A percentile compares a stretch with the other conserved stretches of the same genome.
Evolutionary conservation across 1,140 invertebrate genomes (phyloP).

Genomic region (Hylaeus volcanicus): DNA sequence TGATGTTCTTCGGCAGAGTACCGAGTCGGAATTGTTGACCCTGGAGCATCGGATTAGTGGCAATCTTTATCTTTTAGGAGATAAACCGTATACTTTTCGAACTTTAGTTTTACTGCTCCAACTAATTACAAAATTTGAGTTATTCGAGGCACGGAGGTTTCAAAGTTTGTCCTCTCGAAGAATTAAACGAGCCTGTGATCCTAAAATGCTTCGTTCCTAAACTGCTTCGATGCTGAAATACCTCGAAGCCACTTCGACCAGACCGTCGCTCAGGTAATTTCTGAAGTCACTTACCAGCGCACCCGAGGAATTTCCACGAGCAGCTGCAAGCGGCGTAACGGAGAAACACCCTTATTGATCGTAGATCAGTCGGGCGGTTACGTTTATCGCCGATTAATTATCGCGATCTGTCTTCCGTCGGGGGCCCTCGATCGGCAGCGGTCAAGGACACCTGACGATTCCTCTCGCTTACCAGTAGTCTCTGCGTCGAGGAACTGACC

Average conservation of each 20-base stretch:
- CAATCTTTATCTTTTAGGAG: too few relatives aligned
- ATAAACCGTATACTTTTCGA: too few relatives aligned
- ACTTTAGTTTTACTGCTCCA: too few relatives aligned
- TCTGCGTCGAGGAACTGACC: constrained; percentile 43
- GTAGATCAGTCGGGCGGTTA: constrained; percentile 19
- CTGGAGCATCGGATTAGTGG: neutral
- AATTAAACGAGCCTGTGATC: too few relatives aligned
- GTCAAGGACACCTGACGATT: constrained; percentile 61
- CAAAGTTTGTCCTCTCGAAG: too few relatives aligned
- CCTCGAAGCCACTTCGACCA: too few relatives aligned
- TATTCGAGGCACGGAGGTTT: too few relatives aligned
- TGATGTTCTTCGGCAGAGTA: too few relatives aligned
- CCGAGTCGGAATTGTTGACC: neutral
- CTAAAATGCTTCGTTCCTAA: too few relatives aligned
- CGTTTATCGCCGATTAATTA: constrained; percentile 57
- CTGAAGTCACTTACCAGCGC: neutral
- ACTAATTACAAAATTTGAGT: too few relatives aligned
- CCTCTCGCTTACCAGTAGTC: constrained; percentile 34
- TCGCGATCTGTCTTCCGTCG: constrained; percentile 14
- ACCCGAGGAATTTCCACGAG: neutral
- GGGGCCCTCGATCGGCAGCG: constrained; percentile 38
- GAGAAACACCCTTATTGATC: neutral
- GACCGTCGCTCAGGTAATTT: neutral
- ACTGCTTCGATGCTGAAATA: too few relatives aligned
- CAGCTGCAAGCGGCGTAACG: neutral